phyloP scores from a whole-genome alignment of 2,113 vertebrate genomes.

The Brienomyrus longianalis region DNA sequence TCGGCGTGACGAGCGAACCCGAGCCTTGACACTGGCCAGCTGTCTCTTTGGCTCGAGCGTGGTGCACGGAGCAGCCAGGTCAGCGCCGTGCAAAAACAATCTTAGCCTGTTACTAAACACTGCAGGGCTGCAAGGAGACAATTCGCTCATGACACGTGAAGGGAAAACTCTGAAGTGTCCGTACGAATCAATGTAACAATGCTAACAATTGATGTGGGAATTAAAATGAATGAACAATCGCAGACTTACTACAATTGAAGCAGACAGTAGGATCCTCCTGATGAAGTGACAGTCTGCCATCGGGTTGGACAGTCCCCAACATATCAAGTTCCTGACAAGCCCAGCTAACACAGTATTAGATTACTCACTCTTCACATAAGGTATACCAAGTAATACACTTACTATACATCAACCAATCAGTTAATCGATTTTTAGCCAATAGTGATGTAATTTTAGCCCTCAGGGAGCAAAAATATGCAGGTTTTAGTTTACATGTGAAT shows the following conservation, averaged over 20 bases:
- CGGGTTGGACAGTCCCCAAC: neutral
- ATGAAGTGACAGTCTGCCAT: neutral
- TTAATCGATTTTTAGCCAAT: slow-evolving; percentile 6
- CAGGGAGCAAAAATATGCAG: neutral
- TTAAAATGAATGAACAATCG: neutral
- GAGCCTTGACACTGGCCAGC: neutral
- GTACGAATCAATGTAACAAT: neutral
- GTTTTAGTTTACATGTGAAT: neutral
- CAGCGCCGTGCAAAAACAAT: neutral
- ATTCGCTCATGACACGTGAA: neutral
- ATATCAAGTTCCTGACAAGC: slow-evolving; percentile 5
- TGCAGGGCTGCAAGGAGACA: slow-evolving; percentile 2
- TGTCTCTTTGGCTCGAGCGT: neutral
- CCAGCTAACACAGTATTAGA: neutral
- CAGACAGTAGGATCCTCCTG: neutral
- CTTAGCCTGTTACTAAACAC: slow-evolving; percentile 14
- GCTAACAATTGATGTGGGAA: neutral
- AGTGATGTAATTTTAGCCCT: neutral
- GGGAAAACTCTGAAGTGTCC: neutral
- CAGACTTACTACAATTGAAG: neutral
- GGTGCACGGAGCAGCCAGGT: neutral
- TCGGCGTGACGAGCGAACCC: neutral
- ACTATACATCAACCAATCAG: neutral
- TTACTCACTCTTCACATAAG: neutral
- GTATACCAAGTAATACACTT: neutral